Evolutionary conservation across 2,113 vertebrate species (phyloP), one percentile per base, ranked within the genome.

Genomic region (Atlantisia rogersi): DNA sequence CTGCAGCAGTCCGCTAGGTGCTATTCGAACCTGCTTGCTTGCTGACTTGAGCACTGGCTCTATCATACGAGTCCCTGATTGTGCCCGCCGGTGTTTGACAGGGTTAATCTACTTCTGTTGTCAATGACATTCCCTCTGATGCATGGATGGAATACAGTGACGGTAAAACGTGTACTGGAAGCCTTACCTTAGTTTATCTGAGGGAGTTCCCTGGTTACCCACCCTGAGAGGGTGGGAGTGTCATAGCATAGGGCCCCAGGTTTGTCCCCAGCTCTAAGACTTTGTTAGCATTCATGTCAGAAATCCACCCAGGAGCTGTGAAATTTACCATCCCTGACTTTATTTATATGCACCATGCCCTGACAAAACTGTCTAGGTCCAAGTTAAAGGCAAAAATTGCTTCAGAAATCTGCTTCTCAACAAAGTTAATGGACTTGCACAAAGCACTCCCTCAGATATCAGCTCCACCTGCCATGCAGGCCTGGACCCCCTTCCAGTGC

Each of bases 81-180:
- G 86, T 52, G 4, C 26, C 53, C 32, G 59, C 65, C 6, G 7
- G 5, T 63, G 53, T 78, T 62, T 53, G 35, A 59, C 26, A 62
- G 59, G 53, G 39, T 86, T 93, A 82, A 80, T 92, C 73, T 79
- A 25, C 44, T 91, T 73, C 15, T 58, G n/a, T 28, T 39, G 42
- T 44, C 68, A 76, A 3, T 29, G 69, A 25, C 28, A 28, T 63
- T 93, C 64, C 64, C 24, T n/a, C 53, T 48, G 46, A 84, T 59
- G 39, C 22, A 39, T 5, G 37, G 76, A 44, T 63, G 62, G 52
- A 46, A 32, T 8, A 35, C 0, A 7, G 46, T 31, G 25, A 78
- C 50, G 77, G 64, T 94, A 82, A 95, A 90, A 55, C 0, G 0
- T 24, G 16, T 25, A 29, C 63, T 78, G 35, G 58, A 85, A 81